Percentiles rank a stretch among this genome's conserved stretches.
Evolutionary conservation across 53 echinoderm and acorn worm species (phyloP).

Genomic region (Antedon mediterranea): DNA sequence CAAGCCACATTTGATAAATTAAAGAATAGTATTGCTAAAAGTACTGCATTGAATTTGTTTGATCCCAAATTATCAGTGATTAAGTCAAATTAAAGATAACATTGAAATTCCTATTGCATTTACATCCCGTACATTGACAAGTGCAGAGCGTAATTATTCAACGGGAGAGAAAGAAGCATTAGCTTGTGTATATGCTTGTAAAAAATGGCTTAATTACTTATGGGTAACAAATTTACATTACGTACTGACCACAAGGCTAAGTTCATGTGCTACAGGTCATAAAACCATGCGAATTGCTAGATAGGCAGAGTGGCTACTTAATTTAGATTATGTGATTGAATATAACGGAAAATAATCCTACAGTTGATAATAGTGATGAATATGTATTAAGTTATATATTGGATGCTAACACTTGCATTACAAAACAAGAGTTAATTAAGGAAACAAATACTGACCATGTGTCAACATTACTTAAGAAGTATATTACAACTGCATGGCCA

Average conservation of each 20-base stretch:
- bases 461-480: no score
- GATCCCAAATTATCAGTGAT: conserved; percentile 17
- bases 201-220: conserved; percentile 43
- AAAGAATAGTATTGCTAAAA: conserved; percentile 7
- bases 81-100: conserved; percentile 29
- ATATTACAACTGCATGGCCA: no score
- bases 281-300: conserved; percentile 36
- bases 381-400: no score
- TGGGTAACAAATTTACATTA: conserved; percentile 32
- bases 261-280: conserved; percentile 1
- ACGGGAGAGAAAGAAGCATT: conserved; percentile 37
- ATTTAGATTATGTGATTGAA: no score
- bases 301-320: no score
- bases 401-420: no score
- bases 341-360: no score
- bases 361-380: no score
- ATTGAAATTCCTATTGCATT: conserved; percentile 31
- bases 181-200: conserved; percentile 34
- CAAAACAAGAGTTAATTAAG: no score
- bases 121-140: conserved; percentile 24
- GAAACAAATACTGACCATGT: no score
- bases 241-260: conserved; percentile 31
- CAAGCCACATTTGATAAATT: background rate
- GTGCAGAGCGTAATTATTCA: conserved; percentile 28
- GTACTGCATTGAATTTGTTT: conserved; percentile 9